Conservation (phyloP, 2,113 vertebrate genomes). For the Melanocharis versteri region DNA sequence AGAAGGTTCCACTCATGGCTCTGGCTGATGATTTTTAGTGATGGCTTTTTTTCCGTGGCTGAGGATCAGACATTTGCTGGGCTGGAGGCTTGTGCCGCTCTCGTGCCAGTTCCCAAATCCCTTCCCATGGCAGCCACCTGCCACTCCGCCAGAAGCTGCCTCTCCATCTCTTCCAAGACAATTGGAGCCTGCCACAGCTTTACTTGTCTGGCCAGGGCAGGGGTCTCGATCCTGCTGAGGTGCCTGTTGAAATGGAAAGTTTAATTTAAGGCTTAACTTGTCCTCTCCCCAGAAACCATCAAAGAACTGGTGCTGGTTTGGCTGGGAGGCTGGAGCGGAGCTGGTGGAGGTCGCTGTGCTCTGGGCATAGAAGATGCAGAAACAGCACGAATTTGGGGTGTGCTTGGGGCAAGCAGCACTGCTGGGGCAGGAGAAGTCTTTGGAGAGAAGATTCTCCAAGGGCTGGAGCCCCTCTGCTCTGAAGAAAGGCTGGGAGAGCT, state of each 20-base stretch:
- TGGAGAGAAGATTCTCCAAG: not conserved
- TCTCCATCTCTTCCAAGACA: not conserved
- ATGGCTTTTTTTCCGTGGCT: not conserved
- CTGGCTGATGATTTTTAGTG: not conserved
- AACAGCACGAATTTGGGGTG: rapidly evolving
- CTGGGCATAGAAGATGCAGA: rapidly evolving
- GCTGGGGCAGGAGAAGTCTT: not conserved
- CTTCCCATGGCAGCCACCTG: not conserved
- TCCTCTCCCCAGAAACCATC: not conserved
- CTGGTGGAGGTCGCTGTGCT: not conserved
- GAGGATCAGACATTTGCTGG: not conserved
- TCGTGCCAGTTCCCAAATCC: not conserved
- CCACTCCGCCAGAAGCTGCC: rapidly evolving
- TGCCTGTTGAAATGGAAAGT: not conserved
- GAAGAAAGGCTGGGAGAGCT: not conserved
- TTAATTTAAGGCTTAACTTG: constrained; percentile 14
- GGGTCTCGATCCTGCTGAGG: not conserved
- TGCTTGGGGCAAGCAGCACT: not conserved
- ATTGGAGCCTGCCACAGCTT: not conserved
- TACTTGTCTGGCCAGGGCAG: not conserved
- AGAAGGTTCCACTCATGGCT: not conserved
- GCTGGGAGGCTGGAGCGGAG: rapidly evolving
- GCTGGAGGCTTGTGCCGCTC: not conserved
- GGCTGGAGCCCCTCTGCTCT: not conserved
- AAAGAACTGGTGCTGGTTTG: not conserved